Conservation (phyloP, 2,888 invertebrate species). For the Smittia sp. region DNA sequence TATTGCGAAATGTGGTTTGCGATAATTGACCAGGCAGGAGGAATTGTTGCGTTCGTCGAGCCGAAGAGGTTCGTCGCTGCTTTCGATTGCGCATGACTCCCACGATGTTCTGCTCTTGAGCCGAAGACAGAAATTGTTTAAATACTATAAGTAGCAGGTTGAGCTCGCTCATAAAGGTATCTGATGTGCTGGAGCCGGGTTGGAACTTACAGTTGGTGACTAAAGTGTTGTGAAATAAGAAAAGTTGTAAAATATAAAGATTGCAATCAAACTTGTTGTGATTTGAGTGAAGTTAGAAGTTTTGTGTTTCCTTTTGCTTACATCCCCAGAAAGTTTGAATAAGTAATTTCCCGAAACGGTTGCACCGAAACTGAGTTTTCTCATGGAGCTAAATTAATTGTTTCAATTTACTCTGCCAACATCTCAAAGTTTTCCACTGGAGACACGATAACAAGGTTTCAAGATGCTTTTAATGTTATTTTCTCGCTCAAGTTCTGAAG, state of each 20-base stretch:
- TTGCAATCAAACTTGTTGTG: not conserved
- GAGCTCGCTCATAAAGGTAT: constrained; percentile 28
- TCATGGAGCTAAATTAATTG: no score
- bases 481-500: no score
- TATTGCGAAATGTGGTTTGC: constrained; percentile 4
- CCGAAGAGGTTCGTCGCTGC: not conserved
- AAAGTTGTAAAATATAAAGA: not conserved
- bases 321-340: no score
- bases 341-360: no score
- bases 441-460: no score
- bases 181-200: constrained; percentile 34
- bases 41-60: constrained; percentile 22
- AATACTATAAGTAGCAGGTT: constrained; percentile 36
- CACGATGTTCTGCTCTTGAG: not conserved
- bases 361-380: no score
- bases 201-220: not conserved
- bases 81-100: not conserved
- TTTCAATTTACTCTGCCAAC: no score
- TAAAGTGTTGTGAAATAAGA: not conserved
- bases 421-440: no score
- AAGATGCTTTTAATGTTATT: no score
- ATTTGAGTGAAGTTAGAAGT: not conserved
- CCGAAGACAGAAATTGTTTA: constrained; percentile 34
- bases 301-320: not conserved
- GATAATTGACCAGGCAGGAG: constrained; percentile 2